phyloP scores from a whole-genome alignment of 2,113 vertebrate genomes.

The Cygnus atratus region DNA sequence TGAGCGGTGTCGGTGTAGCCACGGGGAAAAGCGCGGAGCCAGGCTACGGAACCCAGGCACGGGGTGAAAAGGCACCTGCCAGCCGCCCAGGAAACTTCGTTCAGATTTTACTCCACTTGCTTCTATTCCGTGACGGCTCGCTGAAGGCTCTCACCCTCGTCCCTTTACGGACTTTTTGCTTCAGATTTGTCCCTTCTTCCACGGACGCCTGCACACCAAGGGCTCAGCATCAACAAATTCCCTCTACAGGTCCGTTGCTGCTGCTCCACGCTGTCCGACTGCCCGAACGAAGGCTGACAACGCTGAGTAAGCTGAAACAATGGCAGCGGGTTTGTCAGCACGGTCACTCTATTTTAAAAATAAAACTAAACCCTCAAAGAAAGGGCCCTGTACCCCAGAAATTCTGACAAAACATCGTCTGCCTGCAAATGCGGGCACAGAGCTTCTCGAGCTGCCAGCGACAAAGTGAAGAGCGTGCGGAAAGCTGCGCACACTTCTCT shows the following conservation, averaged over 20 bases:
- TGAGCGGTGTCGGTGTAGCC: background rate
- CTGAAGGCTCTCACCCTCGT: background rate
- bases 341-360: background rate
- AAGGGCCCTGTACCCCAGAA: background rate
- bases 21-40: background rate
- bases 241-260: background rate
- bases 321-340: background rate
- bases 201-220: too few relatives aligned
- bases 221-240: background rate
- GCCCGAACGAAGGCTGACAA: too few relatives aligned
- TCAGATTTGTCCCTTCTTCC: background rate
- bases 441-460: background rate
- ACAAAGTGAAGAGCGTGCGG: background rate
- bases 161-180: background rate
- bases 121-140: background rate
- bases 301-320: rapidly evolving
- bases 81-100: background rate
- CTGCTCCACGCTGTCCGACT: background rate
- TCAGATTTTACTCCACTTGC: rapidly evolving
- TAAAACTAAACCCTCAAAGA: background rate
- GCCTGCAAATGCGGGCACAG: background rate
- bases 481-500: background rate
- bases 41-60: background rate
- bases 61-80: background rate
- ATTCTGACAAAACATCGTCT: background rate